phyloP scores from a whole-genome alignment of 2,888 invertebrate genomes.

The Scaptomyza flava region DNA sequence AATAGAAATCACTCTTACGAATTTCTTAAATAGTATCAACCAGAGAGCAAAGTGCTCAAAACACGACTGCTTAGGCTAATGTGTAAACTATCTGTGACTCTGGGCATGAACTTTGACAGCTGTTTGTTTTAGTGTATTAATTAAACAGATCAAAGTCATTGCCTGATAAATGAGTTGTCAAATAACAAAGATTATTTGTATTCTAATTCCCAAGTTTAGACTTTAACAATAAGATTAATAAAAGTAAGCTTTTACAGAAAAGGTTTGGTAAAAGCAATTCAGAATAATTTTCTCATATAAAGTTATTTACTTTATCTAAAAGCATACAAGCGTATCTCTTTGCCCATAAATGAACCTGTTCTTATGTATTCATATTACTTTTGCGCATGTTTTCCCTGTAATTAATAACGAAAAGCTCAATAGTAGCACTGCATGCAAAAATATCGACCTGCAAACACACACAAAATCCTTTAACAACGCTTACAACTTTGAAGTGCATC shows the following conservation, averaged over 20 bases:
- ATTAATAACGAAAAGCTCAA: not conserved
- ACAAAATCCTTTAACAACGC: conserved; percentile 2
- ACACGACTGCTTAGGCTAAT: conserved; percentile 6
- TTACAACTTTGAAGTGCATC: conserved; percentile 22
- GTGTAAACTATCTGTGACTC: conserved; percentile 5
- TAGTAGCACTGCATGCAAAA: not conserved
- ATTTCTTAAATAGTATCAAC: conserved; percentile 10
- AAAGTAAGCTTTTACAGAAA: not conserved
- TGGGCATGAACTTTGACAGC: not conserved
- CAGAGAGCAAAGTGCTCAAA: conserved; percentile 24
- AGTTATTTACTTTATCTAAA: no score
- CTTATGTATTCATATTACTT: not conserved
- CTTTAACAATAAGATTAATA: not conserved
- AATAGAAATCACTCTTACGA: conserved; percentile 30
- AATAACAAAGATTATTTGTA: not conserved
- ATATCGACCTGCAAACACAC: not conserved
- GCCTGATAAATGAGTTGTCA: not conserved
- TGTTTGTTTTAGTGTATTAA: not conserved
- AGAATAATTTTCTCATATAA: no score
- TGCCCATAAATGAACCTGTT: not conserved
- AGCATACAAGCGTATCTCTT: no score
- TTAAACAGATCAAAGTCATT: not conserved
- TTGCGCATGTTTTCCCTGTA: not conserved
- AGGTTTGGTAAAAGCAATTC: no score
- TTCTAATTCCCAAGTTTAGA: not conserved